Base-by-base conservation (phyloP, 2,888 invertebrate genomes). In the Stenchaetothrips biformis region DNA sequence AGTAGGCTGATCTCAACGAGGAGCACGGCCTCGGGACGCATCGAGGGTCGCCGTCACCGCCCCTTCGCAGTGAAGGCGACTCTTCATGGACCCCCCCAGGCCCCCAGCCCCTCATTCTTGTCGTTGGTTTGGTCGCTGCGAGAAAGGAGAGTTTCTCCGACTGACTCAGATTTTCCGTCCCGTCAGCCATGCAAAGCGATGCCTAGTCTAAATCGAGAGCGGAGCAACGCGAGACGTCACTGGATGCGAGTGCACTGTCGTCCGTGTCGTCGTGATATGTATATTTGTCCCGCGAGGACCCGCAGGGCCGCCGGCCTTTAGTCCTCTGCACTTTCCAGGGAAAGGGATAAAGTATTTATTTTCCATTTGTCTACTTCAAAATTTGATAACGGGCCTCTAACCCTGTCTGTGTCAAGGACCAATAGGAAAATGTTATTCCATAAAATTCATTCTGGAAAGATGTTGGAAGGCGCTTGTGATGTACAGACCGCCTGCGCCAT, bases 1-100 rank as follows among this genome's bases (percentile, higher is more conserved):
- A 81, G 79, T 81, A 81, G 81, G 37, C 37, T 37, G 37, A 37
- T 37, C 37, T 37, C 37, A 16, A 16, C 53, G 9, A 59, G 16
- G 18, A 59, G 59, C 16, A 4, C 37, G 37, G 37, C 37, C 37
- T 37, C 37, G 37, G 37, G 4, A 4, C 37, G 37, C 37, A 37
- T 37, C 37, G 4, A 37, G 37, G 37, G 2, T 37, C 37, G 37
- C 37, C 37, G 1, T 37, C 37, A 37, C 37, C 37, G 37, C 37
- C 37, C 37, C 37, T 37, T 37, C 4, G 2, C 37, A 37, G 37
- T 37, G 37, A 37, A 37, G 37, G 37, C 37, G 37, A 37, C 37
- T 37, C 37, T 37, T 37, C 37, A 37, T 37, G 37, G 37, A 4
- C 37, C 37, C 37, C 37, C 37, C 37, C 2, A 37, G 37, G 37